Evolutionary conservation across 2,113 vertebrate species (phyloP), one percentile per base, ranked within the genome.

Genomic region (Oxygymnocypris stewartii): DNA sequence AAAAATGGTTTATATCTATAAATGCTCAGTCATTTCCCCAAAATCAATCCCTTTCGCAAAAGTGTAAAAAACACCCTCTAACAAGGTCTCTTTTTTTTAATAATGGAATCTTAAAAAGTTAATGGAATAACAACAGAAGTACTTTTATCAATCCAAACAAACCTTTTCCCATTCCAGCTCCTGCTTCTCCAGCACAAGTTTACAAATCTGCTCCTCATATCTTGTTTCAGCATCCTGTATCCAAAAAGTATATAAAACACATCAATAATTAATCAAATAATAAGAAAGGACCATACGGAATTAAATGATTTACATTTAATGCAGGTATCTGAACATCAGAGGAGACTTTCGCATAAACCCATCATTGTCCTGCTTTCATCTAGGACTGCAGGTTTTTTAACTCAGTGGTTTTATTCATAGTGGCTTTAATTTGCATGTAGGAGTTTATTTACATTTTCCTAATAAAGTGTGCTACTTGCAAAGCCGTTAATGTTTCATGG

Each of bases 161-260:
- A 98, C 97, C 94, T 96, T 97, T 89, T 97, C 95, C 97, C 97
- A 98, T 82, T 96, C 96, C 85, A 98, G 93, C 90, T 99, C 98
- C 90, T 98, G 97, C 57, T 95, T 98, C 91, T 99, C 97, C 92
- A 97, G 9, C 84, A 96, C 94, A 87, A 97, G 94, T 89, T 95
- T 97, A 91, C 92, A 94, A 89, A 97, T 96, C 89, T 97, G 96
- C 31, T 96, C 94, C 93, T 98, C 97, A 91, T 96, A 95, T 63
- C 94, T 93, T 6, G 85, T 91, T 93, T 97, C 96, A 61, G 96
- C 93, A 92, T 96, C 95, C 98, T 99, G 92, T 82, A 86, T 73
- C 20, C 2, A 89, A 67, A 87, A 75, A n/a, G 42, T 71, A 13
- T 7, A 63, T 14, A 83, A 69, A 59, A 47, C 1, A 78, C 35